phyloP scores from a whole-genome alignment of 2,888 invertebrate species.

The Phalera bucephala region DNA sequence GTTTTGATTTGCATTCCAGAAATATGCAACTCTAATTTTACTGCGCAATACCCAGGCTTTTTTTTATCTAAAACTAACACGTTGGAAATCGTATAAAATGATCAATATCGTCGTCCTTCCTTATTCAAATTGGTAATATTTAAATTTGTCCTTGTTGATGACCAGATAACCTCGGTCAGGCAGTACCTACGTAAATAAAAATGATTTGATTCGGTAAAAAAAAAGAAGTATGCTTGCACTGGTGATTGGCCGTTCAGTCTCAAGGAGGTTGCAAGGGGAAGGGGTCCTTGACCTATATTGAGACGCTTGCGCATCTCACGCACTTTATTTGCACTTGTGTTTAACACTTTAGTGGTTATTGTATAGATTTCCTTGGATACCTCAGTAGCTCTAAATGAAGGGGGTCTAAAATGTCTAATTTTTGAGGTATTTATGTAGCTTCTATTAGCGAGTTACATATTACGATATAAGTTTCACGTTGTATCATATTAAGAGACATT shows the following conservation, averaged over 20 bases:
- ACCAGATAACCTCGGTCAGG: constrained; percentile 69
- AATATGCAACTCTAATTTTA: too few relatives aligned
- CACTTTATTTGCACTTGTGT: constrained; percentile 37
- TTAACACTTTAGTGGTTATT: constrained; percentile 29
- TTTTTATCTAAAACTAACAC: too few relatives aligned
- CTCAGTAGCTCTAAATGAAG: not conserved
- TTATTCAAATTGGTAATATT: constrained; percentile 44
- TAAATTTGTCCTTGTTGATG: constrained; percentile 69
- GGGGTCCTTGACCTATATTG: constrained; percentile 76
- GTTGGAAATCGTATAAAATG: too few relatives aligned
- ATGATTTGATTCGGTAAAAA: constrained; percentile 77
- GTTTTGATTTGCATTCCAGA: too few relatives aligned
- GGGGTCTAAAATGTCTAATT: too few relatives aligned
- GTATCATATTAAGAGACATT: too few relatives aligned
- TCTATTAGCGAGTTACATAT: too few relatives aligned
- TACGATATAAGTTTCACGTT: too few relatives aligned
- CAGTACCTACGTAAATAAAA: constrained; percentile 75
- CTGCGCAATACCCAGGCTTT: too few relatives aligned
- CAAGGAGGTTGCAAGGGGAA: constrained; percentile 80
- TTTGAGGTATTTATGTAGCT: too few relatives aligned
- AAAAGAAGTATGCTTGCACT: constrained; percentile 52
- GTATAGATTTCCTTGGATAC: not conserved
- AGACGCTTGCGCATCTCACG: constrained; percentile 35
- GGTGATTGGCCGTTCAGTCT: constrained; percentile 74
- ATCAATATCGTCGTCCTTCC: constrained; percentile 29